phyloP scores from a whole-genome alignment of 2,888 invertebrate genomes.

The Caenorhabditis auriculariae region DNA sequence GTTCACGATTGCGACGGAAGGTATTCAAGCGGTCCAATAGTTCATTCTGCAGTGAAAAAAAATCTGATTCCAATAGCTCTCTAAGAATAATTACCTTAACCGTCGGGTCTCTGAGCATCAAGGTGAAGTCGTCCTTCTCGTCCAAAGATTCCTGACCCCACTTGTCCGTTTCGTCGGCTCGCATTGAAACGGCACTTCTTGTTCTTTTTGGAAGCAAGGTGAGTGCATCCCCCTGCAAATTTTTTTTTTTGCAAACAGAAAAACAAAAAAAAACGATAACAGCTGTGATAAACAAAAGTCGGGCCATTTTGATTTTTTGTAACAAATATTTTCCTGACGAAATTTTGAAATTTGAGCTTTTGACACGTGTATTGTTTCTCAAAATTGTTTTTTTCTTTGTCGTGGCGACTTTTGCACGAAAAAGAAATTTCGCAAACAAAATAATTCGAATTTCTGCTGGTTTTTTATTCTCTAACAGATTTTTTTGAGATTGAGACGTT shows the following conservation, averaged over 20 bases:
- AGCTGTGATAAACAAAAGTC: too few species aligned
- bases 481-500: too few species aligned
- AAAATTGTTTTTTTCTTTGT: too few species aligned
- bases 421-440: too few species aligned
- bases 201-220: slow-evolving; percentile 48
- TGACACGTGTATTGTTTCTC: too few species aligned
- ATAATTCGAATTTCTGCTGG: too few species aligned
- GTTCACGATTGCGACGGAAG: slow-evolving; percentile 73
- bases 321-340: too few species aligned
- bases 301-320: too few species aligned
- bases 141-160: slow-evolving; percentile 51
- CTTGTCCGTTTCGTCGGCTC: slow-evolving; percentile 58
- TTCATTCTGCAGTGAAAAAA: slow-evolving; percentile 34
- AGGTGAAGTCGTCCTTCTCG: slow-evolving; percentile 46
- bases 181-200: slow-evolving; percentile 53
- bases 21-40: slow-evolving; percentile 63
- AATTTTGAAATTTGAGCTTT: too few species aligned
- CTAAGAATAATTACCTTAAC: slow-evolving; percentile 51
- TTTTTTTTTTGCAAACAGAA: not conserved
- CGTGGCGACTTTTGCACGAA: too few species aligned
- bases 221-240: slow-evolving; percentile 25
- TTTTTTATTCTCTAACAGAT: too few species aligned
- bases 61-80: not conserved
- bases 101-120: slow-evolving; percentile 46
- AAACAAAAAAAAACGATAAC: not conserved